Conservation (phyloP, 64 coral and sea anemone species). For the Pocillopora verrucosa region DNA sequence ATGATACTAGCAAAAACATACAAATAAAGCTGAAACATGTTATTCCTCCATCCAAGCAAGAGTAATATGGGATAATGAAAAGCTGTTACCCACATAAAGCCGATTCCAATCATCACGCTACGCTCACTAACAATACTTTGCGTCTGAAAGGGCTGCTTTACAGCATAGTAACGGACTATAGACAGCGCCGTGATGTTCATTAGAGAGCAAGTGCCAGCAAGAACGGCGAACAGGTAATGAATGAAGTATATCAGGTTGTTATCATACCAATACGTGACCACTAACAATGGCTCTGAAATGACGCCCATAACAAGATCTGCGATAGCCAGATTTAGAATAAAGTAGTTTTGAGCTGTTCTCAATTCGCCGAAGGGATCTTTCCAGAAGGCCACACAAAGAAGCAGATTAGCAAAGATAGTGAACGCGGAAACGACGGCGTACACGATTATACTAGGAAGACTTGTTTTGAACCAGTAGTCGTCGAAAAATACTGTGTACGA, state of each 20-base stretch:
- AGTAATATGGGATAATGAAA: slow-evolving; percentile 34
- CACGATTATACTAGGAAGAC: slow-evolving; percentile 8
- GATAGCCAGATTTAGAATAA: slow-evolving; percentile 32
- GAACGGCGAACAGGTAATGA: slow-evolving; percentile 46
- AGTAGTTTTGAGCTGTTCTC: slow-evolving; percentile 43
- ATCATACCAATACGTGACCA: slow-evolving; percentile 32
- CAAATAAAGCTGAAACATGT: slow-evolving; percentile 55
- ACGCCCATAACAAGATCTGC: slow-evolving; percentile 62
- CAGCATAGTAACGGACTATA: slow-evolving; percentile 47
- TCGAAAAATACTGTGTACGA: slow-evolving; percentile 35
- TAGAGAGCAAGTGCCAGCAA: slow-evolving; percentile 44
- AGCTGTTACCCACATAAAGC: slow-evolving; percentile 40
- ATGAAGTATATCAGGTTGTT: slow-evolving; percentile 14
- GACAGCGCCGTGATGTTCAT: slow-evolving; percentile 45
- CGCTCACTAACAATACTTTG: slow-evolving; percentile 23
- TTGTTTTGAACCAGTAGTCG: slow-evolving; percentile 47
- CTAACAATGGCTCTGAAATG: slow-evolving; percentile 38
- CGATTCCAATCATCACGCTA: neutral
- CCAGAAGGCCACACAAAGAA: slow-evolving; percentile 25
- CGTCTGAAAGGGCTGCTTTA: slow-evolving; percentile 31
- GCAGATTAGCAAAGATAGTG: slow-evolving; percentile 11
- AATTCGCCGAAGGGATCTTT: slow-evolving; percentile 49
- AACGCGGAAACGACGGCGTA: slow-evolving; percentile 27
- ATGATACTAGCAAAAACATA: slow-evolving; percentile 34
- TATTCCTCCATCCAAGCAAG: slow-evolving; percentile 38